Percentiles rank a stretch among this genome's conserved stretches.
Evolutionary conservation across 2,113 vertebrate genomes (phyloP).

Genomic region (Macroglossus sobrinus): DNA sequence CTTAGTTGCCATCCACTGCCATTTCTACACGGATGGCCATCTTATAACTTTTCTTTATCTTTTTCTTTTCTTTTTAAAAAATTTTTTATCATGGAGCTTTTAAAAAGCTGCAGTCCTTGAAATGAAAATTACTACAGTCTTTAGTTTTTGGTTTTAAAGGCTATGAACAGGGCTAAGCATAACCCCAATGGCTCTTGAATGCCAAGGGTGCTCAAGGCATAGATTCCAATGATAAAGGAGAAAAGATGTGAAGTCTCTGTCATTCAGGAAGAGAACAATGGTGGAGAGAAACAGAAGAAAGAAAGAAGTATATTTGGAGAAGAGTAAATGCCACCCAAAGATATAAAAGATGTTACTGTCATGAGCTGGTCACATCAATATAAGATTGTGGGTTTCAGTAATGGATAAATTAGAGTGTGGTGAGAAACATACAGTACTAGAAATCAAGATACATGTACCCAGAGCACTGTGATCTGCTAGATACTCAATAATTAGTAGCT

Average conservation of each 20-base stretch:
- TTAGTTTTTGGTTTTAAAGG: neutral
- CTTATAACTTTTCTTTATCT: constrained; percentile 37
- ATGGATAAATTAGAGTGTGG: neutral
- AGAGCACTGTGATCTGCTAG: neutral
- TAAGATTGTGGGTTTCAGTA: neutral
- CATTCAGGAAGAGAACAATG: neutral
- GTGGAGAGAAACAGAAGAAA: neutral
- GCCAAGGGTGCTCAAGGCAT: neutral
- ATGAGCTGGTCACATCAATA: neutral
- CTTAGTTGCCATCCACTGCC: constrained; percentile 48
- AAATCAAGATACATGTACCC: neutral
- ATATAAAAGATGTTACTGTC: neutral
- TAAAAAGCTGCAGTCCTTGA: neutral
- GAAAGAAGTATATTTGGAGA: neutral
- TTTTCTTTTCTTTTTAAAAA: too few relatives aligned
- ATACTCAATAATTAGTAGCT: neutral
- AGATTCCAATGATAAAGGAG: neutral
- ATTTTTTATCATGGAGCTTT: constrained; percentile 45
- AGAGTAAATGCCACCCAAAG: neutral
- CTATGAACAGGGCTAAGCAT: neutral
- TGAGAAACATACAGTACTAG: neutral
- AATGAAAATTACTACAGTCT: neutral
- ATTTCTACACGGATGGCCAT: constrained; percentile 73
- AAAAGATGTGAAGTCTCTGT: neutral
- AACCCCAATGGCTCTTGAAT: neutral